These are phyloP conservation scores for Cathartes aura DNA, from an alignment of 2,113 vertebrate genomes.

Conservation along the genomic window DNA sequence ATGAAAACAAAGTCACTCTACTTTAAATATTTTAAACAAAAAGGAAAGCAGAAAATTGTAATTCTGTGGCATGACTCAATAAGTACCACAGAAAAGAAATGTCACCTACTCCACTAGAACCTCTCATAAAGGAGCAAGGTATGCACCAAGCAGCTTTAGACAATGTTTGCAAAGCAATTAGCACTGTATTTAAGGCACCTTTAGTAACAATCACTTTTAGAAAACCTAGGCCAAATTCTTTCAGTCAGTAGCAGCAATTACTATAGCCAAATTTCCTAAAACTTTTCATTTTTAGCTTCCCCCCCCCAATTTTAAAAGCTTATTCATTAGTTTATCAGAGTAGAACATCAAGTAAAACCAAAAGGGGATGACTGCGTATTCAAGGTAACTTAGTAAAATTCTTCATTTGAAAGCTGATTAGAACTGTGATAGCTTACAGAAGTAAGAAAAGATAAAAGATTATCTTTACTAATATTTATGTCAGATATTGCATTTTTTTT, in stretches of 20 bases:
- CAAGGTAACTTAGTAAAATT: neutral
- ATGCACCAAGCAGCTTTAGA: neutral
- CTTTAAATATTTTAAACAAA: neutral
- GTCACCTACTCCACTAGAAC: neutral
- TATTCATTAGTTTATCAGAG: neutral
- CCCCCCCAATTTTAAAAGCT: neutral
- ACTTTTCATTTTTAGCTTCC: neutral
- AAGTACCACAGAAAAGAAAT: neutral
- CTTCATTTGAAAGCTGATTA: neutral
- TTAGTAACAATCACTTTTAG: neutral
- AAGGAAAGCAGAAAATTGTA: neutral
- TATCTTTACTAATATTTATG: neutral
- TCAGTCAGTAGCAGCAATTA: neutral
- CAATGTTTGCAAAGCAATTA: neutral
- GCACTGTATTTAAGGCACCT: neutral
- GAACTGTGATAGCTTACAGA: neutral
- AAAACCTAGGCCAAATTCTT: neutral
- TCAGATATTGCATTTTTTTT: accelerated
- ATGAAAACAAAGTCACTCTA: neutral
- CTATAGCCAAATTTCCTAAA: neutral
- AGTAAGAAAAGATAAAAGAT: neutral
- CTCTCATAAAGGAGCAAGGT: neutral
- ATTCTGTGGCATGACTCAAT: neutral
- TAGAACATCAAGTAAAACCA: neutral
- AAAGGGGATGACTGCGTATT: neutral